phyloP scores from a whole-genome alignment of 2,888 invertebrate species.

The Scaptomyza reducta region DNA sequence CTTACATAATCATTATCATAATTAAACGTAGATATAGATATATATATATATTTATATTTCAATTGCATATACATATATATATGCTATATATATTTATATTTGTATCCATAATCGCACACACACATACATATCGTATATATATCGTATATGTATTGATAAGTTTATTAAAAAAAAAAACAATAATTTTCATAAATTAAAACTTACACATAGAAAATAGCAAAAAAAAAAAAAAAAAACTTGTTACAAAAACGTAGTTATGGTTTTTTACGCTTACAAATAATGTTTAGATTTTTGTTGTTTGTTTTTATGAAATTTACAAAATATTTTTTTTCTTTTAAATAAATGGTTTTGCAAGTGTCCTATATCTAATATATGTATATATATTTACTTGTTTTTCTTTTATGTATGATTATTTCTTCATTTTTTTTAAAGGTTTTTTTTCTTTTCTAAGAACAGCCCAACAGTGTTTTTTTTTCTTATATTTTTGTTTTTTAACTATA shows the following conservation, averaged over 20 bases:
- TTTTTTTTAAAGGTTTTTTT: conserved; percentile 43
- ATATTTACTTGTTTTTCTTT: conserved; percentile 25
- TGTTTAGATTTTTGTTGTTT: conserved; percentile 19
- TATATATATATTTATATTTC: conserved; percentile 46
- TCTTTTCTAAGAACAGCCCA: conserved; percentile 79
- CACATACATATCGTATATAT: conserved; percentile 11
- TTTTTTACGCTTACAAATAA: conserved; percentile 29
- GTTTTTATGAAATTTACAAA: conserved; percentile 61
- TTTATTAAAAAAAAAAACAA: conserved; percentile 41
- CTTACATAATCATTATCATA: conserved; percentile 43
- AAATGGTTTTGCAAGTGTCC: conserved; percentile 47
- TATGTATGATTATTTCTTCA: conserved; percentile 24
- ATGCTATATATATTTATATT: conserved; percentile 14
- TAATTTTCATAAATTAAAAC: conserved; percentile 53
- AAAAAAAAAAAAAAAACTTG: conserved; percentile 39
- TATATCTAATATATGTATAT: conserved; percentile 34
- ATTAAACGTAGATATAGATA: conserved; percentile 55
- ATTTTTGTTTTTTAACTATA: conserved; percentile 34
- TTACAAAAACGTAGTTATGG: conserved; percentile 49
- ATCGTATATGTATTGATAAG: conserved; percentile 5
- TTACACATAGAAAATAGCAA: conserved; percentile 44
- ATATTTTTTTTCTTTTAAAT: conserved; percentile 59
- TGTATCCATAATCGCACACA: conserved; percentile 3
- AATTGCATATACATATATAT: conserved; percentile 38
- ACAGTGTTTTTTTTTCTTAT: conserved; percentile 61